Percentiles rank a stretch among this genome's conserved stretches.
Evolutionary conservation across 2,113 vertebrate species (phyloP).

Genomic region (Silurus meridionalis): DNA sequence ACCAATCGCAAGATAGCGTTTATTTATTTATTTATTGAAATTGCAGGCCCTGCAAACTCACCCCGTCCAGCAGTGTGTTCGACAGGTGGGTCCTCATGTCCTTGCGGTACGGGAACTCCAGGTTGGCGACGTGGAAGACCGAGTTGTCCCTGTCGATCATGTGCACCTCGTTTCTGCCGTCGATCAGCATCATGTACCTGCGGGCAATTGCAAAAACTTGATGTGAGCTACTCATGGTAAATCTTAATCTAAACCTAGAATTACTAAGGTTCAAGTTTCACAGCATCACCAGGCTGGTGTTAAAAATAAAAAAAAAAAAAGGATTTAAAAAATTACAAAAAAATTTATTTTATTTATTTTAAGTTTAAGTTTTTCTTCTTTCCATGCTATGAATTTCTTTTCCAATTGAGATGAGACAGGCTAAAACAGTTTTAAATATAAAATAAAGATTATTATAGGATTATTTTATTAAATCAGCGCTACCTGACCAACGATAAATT

Average conservation of each 20-base stretch:
- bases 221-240: background rate
- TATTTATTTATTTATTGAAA: no score
- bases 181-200: slow-evolving; percentile 99
- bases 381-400: no score
- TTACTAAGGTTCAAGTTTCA: background rate
- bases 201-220: slow-evolving; percentile 6
- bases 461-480: no score
- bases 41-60: slow-evolving; percentile 69
- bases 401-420: no score
- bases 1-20: background rate
- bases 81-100: slow-evolving; percentile 84
- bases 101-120: slow-evolving; percentile 97
- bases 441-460: no score
- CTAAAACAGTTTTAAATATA: no score
- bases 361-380: no score
- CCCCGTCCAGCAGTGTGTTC: slow-evolving; percentile 94
- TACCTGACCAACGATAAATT: no score
- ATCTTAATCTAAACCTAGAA: background rate
- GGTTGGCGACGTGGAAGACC: slow-evolving; percentile 87
- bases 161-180: slow-evolving; percentile 93
- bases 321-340: no score
- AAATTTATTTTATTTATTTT: no score
- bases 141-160: slow-evolving; percentile 97
- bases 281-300: no score
- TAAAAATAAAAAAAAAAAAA: no score